Percentiles rank a stretch among this genome's conserved stretches.
phyloP scores from a whole-genome alignment of 2,888 invertebrate species.

The Spialia ferax region DNA sequence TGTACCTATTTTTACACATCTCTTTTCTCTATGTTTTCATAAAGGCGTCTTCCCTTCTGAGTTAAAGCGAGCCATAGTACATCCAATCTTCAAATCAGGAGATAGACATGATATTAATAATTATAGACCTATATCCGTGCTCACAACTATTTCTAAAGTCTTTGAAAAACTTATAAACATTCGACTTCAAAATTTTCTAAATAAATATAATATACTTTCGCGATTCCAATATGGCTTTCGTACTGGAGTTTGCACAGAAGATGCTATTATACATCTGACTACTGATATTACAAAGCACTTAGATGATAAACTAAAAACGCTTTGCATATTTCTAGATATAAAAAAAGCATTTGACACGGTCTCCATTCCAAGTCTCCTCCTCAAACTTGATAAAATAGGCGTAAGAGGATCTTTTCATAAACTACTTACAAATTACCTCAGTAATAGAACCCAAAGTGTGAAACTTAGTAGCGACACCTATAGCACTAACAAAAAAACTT shows the following conservation, averaged over 20 bases:
- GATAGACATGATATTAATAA: neutral
- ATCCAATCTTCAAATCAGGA: neutral
- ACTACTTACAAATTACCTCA: no score
- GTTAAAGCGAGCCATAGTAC: neutral
- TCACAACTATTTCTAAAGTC: neutral
- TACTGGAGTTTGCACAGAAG: neutral
- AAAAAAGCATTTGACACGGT: neutral
- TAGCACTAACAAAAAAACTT: no score
- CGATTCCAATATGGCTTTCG: neutral
- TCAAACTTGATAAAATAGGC: no score
- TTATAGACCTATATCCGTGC: constrained; percentile 1
- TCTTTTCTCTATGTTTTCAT: neutral
- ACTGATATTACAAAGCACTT: neutral
- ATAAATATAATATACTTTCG: neutral
- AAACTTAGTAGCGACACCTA: no score
- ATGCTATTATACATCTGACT: neutral
- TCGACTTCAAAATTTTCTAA: neutral
- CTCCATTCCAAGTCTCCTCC: no score
- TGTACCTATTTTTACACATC: neutral
- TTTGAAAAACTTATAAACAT: neutral
- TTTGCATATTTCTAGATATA: neutral
- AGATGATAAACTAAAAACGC: neutral
- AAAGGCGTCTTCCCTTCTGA: neutral
- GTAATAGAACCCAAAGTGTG: no score
- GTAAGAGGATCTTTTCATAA: no score